phyloP scores from a whole-genome alignment of 1,140 invertebrate species.

The Drosophila ambigua region DNA sequence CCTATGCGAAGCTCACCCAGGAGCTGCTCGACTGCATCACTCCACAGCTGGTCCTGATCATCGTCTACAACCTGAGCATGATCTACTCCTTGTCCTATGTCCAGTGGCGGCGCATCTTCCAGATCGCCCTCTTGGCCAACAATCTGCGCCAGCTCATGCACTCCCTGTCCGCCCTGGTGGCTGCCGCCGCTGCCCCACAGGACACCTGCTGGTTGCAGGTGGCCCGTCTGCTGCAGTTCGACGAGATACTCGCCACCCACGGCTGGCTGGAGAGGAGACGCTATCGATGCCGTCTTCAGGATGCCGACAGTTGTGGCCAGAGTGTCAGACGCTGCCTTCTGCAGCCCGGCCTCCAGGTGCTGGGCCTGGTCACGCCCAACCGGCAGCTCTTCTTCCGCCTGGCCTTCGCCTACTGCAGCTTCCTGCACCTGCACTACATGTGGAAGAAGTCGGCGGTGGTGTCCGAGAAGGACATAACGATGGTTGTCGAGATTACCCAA shows the following conservation, averaged over 20 bases:
- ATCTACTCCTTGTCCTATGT: constrained; percentile 46
- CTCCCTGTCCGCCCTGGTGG: constrained; percentile 29
- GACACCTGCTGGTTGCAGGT: constrained; percentile 49
- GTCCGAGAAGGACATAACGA: constrained; percentile 32
- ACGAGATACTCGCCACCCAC: constrained; percentile 33
- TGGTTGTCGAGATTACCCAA: constrained; percentile 9
- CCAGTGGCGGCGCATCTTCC: constrained; percentile 27
- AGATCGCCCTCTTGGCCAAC: constrained; percentile 34
- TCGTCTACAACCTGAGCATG: constrained; percentile 51
- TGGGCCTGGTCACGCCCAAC: constrained; percentile 52
- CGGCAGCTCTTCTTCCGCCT: constrained; percentile 46
- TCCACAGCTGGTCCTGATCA: constrained; percentile 44
- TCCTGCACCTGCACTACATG: constrained; percentile 47
- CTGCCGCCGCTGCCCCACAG: constrained; percentile 3
- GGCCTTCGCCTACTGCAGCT: constrained; percentile 38
- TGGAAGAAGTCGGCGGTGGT: constrained; percentile 44
- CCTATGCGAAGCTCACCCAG: constrained; percentile 41
- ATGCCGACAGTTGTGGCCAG: constrained; percentile 29
- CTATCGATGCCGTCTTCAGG: constrained; percentile 7
- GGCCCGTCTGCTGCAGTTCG: constrained; percentile 39
- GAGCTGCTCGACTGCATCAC: constrained; percentile 43
- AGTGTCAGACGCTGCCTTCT: constrained; percentile 15
- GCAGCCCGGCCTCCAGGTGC: constrained; percentile 31
- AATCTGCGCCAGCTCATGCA: constrained; percentile 39
- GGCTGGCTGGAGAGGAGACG: constrained; percentile 40